Conservation (phyloP, 2,113 vertebrate genomes). For the Galbula dea region DNA sequence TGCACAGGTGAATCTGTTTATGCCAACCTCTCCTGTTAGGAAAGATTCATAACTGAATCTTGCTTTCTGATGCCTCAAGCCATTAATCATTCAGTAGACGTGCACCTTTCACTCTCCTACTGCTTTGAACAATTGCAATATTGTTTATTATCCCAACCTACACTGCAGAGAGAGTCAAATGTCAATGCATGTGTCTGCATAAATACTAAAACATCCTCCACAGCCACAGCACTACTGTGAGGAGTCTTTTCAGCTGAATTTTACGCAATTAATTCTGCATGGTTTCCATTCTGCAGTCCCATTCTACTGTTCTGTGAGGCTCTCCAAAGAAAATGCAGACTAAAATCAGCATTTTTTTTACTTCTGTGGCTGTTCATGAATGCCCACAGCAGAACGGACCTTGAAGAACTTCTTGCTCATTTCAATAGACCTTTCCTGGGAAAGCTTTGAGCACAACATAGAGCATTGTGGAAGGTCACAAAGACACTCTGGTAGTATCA, state of each 20-base stretch:
- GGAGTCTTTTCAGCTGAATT: background rate
- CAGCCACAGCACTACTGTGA: background rate
- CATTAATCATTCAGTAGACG: background rate
- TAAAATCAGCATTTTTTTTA: background rate
- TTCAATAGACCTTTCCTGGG: background rate
- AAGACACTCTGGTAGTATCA: background rate
- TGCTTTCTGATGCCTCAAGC: background rate
- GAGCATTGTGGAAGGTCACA: background rate
- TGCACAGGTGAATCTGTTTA: background rate
- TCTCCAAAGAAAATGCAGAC: background rate
- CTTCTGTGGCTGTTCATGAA: background rate
- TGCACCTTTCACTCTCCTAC: background rate
- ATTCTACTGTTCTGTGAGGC: background rate
- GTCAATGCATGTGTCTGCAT: fast-evolving
- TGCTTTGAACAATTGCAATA: background rate
- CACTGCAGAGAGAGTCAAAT: background rate
- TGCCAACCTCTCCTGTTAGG: background rate
- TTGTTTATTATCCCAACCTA: background rate
- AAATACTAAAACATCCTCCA: background rate
- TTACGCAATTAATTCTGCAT: background rate
- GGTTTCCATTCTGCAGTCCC: background rate
- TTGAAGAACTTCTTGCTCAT: background rate
- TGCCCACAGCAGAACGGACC: background rate
- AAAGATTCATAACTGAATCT: background rate
- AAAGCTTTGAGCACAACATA: background rate